Evolutionary conservation across 2,113 vertebrate genomes (phyloP).

Genomic region (Ceyx margarethae): DNA sequence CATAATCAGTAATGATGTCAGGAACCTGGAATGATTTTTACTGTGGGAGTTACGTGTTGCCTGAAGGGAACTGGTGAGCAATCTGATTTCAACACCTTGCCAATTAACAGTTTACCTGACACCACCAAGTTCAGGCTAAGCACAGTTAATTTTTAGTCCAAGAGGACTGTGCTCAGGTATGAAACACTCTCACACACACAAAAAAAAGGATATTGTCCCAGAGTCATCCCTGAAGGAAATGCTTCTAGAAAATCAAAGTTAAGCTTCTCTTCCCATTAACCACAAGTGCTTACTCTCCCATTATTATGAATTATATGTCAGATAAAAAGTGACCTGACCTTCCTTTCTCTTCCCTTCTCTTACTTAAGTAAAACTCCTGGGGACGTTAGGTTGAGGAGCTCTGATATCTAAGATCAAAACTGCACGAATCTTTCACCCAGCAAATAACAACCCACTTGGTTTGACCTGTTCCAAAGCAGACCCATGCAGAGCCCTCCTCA

Average conservation of each 20-base stretch:
- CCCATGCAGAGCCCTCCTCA: background rate
- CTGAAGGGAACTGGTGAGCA: background rate
- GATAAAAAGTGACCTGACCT: background rate
- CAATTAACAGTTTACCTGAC: background rate
- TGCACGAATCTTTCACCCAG: background rate
- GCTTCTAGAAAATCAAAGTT: background rate
- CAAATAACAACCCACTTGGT: background rate
- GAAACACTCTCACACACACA: background rate
- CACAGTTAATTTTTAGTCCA: constrained; percentile 3
- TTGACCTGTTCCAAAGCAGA: background rate
- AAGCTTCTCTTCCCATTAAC: background rate
- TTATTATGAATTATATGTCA: background rate
- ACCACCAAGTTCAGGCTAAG: background rate
- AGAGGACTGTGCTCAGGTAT: background rate
- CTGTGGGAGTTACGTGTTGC: background rate
- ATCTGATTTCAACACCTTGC: background rate
- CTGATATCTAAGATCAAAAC: background rate
- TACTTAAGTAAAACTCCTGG: background rate
- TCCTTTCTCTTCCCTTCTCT: background rate
- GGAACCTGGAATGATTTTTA: background rate
- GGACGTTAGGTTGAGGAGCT: background rate
- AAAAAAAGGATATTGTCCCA: background rate
- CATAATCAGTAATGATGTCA: background rate
- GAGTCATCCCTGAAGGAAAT: background rate
- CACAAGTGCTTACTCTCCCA: background rate